phyloP scores from a whole-genome alignment of 2,113 vertebrate species.

The Stigmatopora argus region DNA sequence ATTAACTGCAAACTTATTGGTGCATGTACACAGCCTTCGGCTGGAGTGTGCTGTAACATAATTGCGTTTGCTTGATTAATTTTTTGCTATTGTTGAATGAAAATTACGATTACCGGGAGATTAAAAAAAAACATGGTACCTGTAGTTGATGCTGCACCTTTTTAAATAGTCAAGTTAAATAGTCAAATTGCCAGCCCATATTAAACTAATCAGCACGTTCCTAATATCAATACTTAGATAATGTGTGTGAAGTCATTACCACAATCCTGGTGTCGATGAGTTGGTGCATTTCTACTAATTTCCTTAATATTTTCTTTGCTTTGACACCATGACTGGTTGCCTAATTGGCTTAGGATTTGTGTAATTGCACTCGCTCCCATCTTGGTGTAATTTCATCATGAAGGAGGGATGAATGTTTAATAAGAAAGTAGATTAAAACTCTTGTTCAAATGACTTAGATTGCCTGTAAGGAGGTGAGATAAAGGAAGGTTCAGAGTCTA shows the following conservation, averaged over 20 bases:
- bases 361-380: slow-evolving; percentile 17
- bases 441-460: slow-evolving; percentile 54
- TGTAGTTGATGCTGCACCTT: background rate
- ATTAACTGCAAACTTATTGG: no score
- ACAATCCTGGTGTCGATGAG: slow-evolving; percentile 30
- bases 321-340: slow-evolving; percentile 39
- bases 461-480: slow-evolving; percentile 16
- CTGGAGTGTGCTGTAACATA: no score
- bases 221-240: background rate
- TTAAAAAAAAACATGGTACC: background rate
- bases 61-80: background rate
- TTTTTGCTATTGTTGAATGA: background rate
- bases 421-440: slow-evolving; percentile 44
- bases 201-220: background rate
- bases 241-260: slow-evolving; percentile 33
- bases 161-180: background rate
- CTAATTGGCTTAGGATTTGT: slow-evolving; percentile 54
- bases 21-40: no score
- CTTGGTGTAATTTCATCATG: slow-evolving; percentile 44
- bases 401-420: slow-evolving; percentile 43
- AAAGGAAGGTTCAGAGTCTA: background rate
- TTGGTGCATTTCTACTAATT: slow-evolving; percentile 45
- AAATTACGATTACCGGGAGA: background rate
- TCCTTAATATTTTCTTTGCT: slow-evolving; percentile 40
- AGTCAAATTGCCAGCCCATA: background rate